These are phyloP conservation scores for Neoaliturus tenellus DNA, from an alignment of 2,888 invertebrate species.

Conservation along the genomic window DNA sequence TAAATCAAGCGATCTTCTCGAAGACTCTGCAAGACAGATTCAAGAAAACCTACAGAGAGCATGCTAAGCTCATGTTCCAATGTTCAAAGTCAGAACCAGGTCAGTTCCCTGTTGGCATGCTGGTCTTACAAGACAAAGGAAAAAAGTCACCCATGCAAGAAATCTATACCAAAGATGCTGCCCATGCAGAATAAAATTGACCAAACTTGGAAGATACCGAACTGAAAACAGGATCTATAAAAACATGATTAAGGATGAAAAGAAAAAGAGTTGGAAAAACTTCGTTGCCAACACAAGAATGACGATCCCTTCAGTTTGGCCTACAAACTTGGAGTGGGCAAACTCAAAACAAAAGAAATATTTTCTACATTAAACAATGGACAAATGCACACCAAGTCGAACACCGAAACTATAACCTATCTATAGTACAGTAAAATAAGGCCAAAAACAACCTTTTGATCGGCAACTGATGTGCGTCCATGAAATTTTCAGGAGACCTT, in stretches of 20 bases:
- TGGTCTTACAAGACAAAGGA: background rate
- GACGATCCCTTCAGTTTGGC: no score
- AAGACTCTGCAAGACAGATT: background rate
- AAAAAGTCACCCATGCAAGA: background rate
- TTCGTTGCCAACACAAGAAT: background rate
- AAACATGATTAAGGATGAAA: background rate
- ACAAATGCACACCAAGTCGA: background rate
- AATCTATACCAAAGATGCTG: background rate
- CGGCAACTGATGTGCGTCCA: no score
- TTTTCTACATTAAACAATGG: background rate
- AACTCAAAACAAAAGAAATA: background rate
- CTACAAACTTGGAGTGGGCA: background rate
- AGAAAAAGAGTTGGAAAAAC: background rate
- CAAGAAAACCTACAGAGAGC: background rate
- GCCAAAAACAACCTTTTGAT: no score
- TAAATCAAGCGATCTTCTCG: no score
- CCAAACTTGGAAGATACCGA: background rate
- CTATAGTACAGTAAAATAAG: no score
- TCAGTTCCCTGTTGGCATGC: background rate
- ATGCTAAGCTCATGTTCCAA: background rate
- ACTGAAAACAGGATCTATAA: background rate
- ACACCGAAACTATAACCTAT: background rate
- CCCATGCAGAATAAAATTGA: background rate
- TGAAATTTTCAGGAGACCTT: no score
- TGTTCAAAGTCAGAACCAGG: background rate